Evolutionary conservation across 2,113 vertebrate species (phyloP).

Genomic region (Edolisoma coerulescens): DNA sequence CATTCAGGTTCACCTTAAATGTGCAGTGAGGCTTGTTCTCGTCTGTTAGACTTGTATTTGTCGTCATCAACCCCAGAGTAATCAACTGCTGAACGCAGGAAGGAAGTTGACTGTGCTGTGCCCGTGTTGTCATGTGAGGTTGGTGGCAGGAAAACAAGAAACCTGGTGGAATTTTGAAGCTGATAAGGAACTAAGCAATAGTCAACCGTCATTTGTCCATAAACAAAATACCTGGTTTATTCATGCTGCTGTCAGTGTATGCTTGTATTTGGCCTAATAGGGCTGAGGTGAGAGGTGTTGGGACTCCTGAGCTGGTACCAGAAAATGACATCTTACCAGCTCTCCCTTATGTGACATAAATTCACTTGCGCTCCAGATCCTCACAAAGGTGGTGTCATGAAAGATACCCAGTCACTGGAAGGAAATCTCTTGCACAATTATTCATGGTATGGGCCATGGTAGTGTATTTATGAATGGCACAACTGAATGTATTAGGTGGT

Average conservation of each 20-base stretch:
- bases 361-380: neutral
- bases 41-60: neutral
- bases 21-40: neutral
- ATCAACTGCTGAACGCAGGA: neutral
- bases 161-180: neutral
- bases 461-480: rapidly evolving
- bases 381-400: neutral
- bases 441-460: no score
- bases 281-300: neutral
- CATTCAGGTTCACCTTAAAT: neutral
- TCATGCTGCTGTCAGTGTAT: neutral
- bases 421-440: neutral
- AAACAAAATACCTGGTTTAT: neutral
- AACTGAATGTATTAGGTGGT: neutral
- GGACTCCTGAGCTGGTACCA: neutral
- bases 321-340: neutral
- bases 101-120: neutral
- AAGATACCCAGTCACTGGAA: neutral
- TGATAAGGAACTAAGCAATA: neutral
- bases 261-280: neutral
- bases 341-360: neutral
- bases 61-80: neutral
- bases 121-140: neutral
- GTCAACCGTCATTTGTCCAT: neutral
- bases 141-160: neutral